Evolutionary conservation across 2,797 vertebrate species (phyloP).

Genomic region (Enteromius radiatus): DNA sequence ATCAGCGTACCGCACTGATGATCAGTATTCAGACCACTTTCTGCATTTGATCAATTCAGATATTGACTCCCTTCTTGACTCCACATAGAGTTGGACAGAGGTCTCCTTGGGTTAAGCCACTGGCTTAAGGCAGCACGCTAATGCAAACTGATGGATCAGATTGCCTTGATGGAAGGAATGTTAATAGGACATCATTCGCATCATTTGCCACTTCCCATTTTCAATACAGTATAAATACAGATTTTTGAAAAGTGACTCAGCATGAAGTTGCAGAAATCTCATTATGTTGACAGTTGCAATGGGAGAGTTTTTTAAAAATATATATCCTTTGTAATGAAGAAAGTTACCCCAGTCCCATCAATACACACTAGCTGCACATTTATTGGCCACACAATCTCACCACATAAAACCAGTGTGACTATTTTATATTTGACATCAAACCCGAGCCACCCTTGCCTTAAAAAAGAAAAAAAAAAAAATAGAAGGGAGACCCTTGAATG

Average conservation of each 20-base stretch:
- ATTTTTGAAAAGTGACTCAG: constrained; percentile 21
- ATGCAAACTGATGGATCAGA: constrained; percentile 41
- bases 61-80: constrained; percentile 41
- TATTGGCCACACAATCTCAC: neutral
- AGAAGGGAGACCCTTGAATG: constrained; percentile 64
- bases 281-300: neutral
- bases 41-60: constrained; percentile 41
- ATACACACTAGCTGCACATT: neutral
- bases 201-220: constrained; percentile 24
- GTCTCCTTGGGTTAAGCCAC: constrained; percentile 30
- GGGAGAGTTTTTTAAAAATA: neutral
- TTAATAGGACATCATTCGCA: constrained; percentile 36
- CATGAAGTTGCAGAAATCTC: neutral
- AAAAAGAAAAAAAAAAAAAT: constrained; percentile 26
- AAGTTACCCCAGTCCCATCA: neutral
- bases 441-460: neutral
- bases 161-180: constrained; percentile 35
- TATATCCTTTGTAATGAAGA: constrained; percentile 7
- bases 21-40: constrained; percentile 42
- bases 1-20: neutral
- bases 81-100: constrained; percentile 35
- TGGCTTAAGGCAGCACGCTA: constrained; percentile 24
- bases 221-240: neutral
- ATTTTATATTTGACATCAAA: constrained; percentile 17
- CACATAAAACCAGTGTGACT: neutral